Base-by-base conservation (phyloP, 2,888 invertebrate species). In the Chrysodeixis includens region DNA sequence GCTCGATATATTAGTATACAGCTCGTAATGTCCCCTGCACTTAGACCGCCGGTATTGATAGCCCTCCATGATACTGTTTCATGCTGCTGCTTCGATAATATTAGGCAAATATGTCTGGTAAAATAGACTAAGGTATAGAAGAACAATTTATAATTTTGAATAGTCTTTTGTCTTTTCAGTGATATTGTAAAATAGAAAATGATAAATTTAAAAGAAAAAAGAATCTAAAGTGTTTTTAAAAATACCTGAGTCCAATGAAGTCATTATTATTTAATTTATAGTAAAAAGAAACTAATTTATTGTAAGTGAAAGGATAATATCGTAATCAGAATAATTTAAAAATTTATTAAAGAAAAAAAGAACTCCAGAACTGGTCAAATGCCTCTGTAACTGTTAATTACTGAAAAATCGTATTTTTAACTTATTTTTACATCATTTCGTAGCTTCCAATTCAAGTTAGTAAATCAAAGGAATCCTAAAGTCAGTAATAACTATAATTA, bases 1-100 rank as follows among this genome's bases (percentile, higher is more conserved):
- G 81, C 83, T 86, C 86, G 86, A 86, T 88, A 88, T 87, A 90
- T 90, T 87, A 89, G 82, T 86, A 83, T 85, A 83, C 83, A 89
- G 87, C 88, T 86, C 84, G 83, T 89, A 88, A 88, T 86, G 88
- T 89, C 84, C 83, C 71, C 79, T 82, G 83, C 88, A 88, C 90
- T 90, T 88, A 89, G 86, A 83, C 83, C 82, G 81, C 77, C 74
- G 69, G 80, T 87, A 88, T 85, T 88, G 86, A 88, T 86, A 85
- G 83, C 81, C 72, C 69, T 68, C 73, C 76, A 71, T 74, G 81
- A 84, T 81, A 83, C 63, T 80, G 78, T 83, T 81, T 81, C 78
- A 74, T 76, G 72, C 67, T 69, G 82, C 61, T 61, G 62, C 79
- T 71, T 80, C 81, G 78, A 82, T 81, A 74, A 80, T 78, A 82